Evolutionary conservation across 2,888 invertebrate genomes (phyloP).

Genomic region (Drosophila demipolita): DNA sequence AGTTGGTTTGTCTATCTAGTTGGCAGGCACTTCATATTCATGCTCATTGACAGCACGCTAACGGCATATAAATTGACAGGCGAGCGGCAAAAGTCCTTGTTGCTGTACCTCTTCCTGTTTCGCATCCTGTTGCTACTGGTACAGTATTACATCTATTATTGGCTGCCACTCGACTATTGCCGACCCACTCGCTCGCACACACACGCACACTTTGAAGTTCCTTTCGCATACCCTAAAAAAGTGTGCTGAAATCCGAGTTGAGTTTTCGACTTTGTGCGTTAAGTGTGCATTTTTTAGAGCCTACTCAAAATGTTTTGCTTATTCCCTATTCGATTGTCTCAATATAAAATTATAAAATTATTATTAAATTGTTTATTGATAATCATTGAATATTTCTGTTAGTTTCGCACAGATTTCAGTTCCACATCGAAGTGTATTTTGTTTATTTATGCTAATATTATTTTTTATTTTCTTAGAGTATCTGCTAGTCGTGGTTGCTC

Average conservation of each 20-base stretch:
- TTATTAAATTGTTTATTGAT: not conserved
- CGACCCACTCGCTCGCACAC: conserved; percentile 7
- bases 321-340: not conserved
- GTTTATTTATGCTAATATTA: too few relatives aligned
- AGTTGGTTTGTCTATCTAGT: conserved; percentile 9
- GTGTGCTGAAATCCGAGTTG: too few relatives aligned
- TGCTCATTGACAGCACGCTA: conserved; percentile 81
- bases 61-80: conserved; percentile 81
- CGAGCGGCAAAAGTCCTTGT: conserved; percentile 43
- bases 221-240: conserved; percentile 3
- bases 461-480: not conserved
- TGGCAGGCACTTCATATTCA: conserved; percentile 70
- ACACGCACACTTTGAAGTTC: not conserved
- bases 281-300: too few relatives aligned
- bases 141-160: conserved; percentile 41
- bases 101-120: conserved; percentile 41
- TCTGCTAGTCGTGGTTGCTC: not conserved
- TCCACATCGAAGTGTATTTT: not conserved
- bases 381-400: not conserved
- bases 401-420: not conserved
- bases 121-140: conserved; percentile 20
- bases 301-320: not conserved
- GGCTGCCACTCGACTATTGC: conserved; percentile 21
- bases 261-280: not conserved
- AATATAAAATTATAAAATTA: not conserved